Evolutionary conservation across 2,888 invertebrate species (phyloP).

Genomic region (Xestia sexstrigata): DNA sequence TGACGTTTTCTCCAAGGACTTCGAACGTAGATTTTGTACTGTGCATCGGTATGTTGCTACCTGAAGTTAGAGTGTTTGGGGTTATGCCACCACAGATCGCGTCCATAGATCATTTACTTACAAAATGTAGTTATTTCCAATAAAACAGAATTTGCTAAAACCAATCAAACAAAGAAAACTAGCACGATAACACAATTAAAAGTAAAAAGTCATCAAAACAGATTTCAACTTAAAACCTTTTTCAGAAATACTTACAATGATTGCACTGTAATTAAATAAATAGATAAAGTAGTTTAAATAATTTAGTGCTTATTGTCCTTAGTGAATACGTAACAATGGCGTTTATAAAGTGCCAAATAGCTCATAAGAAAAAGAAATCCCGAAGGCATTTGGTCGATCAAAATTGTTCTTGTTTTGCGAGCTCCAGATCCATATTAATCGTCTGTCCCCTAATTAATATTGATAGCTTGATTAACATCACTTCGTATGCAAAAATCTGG

Average conservation of each 20-base stretch:
- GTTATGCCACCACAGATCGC: neutral
- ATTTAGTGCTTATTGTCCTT: neutral
- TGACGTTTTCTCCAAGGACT: neutral
- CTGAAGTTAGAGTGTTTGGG: neutral
- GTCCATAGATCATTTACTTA: neutral
- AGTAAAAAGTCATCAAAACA: neutral
- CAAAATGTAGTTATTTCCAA: neutral
- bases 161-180: neutral
- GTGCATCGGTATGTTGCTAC: neutral
- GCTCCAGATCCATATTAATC: constrained; percentile 44
- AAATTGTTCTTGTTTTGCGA: constrained; percentile 21
- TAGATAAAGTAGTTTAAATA: neutral
- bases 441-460: constrained; percentile 30
- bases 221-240: neutral
- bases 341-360: constrained; percentile 1
- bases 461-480: constrained; percentile 34
- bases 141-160: neutral
- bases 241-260: neutral
- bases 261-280: neutral
- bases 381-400: neutral
- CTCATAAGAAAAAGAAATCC: neutral
- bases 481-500: constrained; percentile 23
- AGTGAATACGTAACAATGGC: neutral
- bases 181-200: neutral
- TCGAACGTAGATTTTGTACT: neutral